Evolutionary conservation across 2,888 invertebrate genomes (phyloP).

Genomic region (Scaptomyza reducta): DNA sequence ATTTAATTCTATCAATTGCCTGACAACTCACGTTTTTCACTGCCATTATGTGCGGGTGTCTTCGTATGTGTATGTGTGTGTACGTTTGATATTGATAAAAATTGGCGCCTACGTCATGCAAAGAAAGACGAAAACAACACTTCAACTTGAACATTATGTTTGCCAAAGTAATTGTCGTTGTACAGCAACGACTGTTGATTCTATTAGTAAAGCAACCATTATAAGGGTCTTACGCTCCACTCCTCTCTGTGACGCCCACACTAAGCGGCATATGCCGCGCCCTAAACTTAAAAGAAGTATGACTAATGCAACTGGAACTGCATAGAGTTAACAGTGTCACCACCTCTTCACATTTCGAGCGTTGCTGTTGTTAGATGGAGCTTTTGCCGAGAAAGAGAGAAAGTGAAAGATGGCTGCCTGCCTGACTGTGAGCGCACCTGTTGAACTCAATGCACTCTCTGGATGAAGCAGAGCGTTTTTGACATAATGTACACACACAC

Average conservation of each 20-base stretch:
- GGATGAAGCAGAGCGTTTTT: conserved; percentile 50
- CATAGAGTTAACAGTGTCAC: conserved; percentile 8
- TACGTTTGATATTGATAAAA: conserved; percentile 31
- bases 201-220: conserved; percentile 59
- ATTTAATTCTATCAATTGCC: conserved; percentile 55
- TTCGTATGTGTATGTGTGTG: conserved; percentile 3
- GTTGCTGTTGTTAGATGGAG: conserved; percentile 3
- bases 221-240: conserved; percentile 31
- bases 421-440: conserved; percentile 50
- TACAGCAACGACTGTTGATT: conserved; percentile 59
- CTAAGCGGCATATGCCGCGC: conserved; percentile 26
- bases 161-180: conserved; percentile 67
- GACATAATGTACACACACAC: conserved; percentile 55
- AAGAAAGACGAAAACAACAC: conserved; percentile 41
- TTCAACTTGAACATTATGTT: conserved; percentile 51
- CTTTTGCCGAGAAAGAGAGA: conserved; percentile 46
- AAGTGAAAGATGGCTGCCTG: conserved; percentile 64
- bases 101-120: conserved; percentile 69
- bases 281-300: conserved; percentile 28
- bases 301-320: conserved; percentile 57
- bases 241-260: conserved; percentile 25
- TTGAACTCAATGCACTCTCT: conserved; percentile 52
- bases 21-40: conserved; percentile 41
- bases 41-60: background rate
- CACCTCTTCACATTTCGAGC: background rate